Evolutionary conservation across 2,888 invertebrate genomes (phyloP).

Genomic region (Dicyrtoma fusca): DNA sequence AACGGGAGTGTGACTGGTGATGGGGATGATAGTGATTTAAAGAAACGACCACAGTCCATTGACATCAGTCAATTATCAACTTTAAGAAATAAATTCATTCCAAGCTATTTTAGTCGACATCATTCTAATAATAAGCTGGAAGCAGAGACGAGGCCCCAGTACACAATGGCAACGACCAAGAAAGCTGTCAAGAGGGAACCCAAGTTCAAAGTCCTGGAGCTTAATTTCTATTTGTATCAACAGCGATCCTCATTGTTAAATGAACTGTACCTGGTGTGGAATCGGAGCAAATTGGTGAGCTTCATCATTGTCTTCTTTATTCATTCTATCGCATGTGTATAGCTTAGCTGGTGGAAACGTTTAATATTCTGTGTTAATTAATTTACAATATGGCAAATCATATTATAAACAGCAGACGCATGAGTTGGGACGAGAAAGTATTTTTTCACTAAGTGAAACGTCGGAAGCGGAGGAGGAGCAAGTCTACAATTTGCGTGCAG

Average conservation of each 20-base stretch:
- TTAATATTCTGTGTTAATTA: not conserved
- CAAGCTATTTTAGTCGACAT: constrained; percentile 20
- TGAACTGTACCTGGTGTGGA: constrained; percentile 55
- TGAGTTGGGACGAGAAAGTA: constrained; percentile 1
- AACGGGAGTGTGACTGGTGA: not conserved
- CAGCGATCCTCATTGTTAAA: constrained; percentile 52
- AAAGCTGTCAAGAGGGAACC: not conserved
- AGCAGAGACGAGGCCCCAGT: not conserved
- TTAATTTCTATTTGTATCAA: constrained; percentile 54
- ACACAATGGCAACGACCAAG: not conserved
- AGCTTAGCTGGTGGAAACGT: not conserved
- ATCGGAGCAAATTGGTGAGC: constrained; percentile 53
- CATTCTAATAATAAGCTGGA: not conserved
- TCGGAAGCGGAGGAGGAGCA: constrained; percentile 14
- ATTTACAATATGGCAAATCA: no score
- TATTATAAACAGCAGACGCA: constrained; percentile 2
- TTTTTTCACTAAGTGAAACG: constrained; percentile 8
- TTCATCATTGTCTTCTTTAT: not conserved
- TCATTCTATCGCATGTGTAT: not conserved
- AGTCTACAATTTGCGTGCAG: constrained; percentile 48
- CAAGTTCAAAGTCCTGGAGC: constrained; percentile 28
- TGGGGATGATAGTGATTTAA: not conserved
- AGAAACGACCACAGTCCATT: constrained; percentile 41
- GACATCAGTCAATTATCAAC: constrained; percentile 43
- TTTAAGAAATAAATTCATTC: constrained; percentile 38